These are phyloP conservation scores for Enoplosus armatus DNA, from an alignment of 2,797 vertebrate genomes.

Conservation along the genomic window DNA sequence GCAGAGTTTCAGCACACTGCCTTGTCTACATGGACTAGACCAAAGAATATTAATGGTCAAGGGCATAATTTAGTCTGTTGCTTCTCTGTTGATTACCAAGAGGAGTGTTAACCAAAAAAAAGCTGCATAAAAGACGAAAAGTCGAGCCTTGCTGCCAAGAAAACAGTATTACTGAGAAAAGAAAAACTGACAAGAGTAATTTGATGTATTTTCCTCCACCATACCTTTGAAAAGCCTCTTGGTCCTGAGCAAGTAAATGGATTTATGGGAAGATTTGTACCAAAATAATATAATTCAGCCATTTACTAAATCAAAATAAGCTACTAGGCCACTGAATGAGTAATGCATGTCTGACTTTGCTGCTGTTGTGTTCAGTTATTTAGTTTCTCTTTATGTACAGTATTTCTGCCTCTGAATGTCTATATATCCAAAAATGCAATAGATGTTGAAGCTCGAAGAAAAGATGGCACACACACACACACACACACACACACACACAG, in stretches of 20 bases:
- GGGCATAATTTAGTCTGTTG: not conserved
- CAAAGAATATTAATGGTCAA: conserved; percentile 25
- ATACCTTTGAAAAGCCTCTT: not conserved
- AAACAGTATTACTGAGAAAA: conserved; percentile 24
- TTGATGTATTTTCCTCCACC: conserved; percentile 37
- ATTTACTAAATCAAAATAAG: conserved; percentile 24
- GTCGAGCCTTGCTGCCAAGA: not conserved
- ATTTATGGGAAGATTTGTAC: conserved; percentile 24
- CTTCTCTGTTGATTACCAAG: conserved; percentile 20
- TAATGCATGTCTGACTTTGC: not conserved
- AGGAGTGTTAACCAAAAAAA: not conserved
- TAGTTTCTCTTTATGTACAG: not conserved
- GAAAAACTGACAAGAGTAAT: conserved; percentile 26
- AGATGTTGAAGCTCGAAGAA: conserved; percentile 32
- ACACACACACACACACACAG: conserved; percentile 10
- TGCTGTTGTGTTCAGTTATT: conserved; percentile 11
- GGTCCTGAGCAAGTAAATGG: conserved; percentile 12
- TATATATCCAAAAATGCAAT: conserved; percentile 15
- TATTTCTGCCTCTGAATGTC: conserved; percentile 4
- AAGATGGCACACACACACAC: conserved; percentile 18
- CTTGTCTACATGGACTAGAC: not conserved
- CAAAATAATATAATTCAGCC: conserved; percentile 41
- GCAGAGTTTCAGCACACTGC: conserved; percentile 14
- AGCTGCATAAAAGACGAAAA: conserved; percentile 6
- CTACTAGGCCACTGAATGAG: conserved; percentile 26